Evolutionary conservation across 2,888 invertebrate species (phyloP).

Genomic region (Lithodes maja): DNA sequence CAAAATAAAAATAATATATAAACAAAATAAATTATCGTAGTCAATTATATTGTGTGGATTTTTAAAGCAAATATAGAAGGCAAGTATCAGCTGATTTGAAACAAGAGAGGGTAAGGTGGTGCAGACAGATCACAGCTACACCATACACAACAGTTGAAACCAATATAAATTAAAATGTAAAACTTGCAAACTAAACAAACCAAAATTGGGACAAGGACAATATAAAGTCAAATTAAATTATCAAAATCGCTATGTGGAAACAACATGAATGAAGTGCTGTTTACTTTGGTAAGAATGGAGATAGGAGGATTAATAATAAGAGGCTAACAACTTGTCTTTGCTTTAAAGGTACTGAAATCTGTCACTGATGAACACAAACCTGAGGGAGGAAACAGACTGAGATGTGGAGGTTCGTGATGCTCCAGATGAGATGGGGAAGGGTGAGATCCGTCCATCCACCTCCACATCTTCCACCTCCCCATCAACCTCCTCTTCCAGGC

Average conservation of each 20-base stretch:
- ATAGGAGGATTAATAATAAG: too few species aligned
- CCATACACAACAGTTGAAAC: neutral
- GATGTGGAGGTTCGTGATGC: slow-evolving; percentile 51
- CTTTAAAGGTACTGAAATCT: too few species aligned
- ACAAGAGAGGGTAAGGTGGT: neutral
- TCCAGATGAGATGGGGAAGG: slow-evolving; percentile 16
- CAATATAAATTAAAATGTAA: too few species aligned
- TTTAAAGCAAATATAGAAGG: neutral
- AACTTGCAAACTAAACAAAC: too few species aligned
- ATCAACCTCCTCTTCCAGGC: neutral
- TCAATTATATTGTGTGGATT: neutral
- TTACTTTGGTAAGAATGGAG: too few species aligned
- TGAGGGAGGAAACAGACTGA: slow-evolving; percentile 51
- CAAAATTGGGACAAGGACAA: too few species aligned
- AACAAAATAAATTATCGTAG: neutral
- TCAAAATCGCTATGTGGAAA: too few species aligned
- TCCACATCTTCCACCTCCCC: neutral
- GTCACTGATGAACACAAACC: neutral
- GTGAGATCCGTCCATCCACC: slow-evolving; percentile 8
- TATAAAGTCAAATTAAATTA: too few species aligned
- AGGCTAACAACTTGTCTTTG: too few species aligned
- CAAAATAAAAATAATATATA: neutral
- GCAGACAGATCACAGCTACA: neutral
- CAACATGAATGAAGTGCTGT: too few species aligned
- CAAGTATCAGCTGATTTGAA: too few species aligned